Base-by-base conservation (phyloP, 2,888 invertebrate species). In the Dichetophora obliterata region DNA sequence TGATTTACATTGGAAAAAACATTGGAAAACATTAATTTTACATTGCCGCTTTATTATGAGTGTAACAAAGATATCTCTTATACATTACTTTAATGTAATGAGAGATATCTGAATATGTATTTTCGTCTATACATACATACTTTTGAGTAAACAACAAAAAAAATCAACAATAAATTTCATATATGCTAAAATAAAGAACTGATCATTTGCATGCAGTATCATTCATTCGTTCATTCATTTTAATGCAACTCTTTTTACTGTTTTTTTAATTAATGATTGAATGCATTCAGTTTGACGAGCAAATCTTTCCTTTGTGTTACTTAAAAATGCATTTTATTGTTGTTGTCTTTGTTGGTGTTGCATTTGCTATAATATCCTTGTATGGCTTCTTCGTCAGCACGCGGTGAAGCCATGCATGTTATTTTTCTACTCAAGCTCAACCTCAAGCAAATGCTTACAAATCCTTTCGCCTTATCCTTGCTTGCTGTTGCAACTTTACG, bases 401-500 rank as follows among this genome's bases (percentile, higher is more conserved):
- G 61, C 50, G 63, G 34, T 31, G 71, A 72, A 59, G 48, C 63
- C 73, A 11, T 57, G 43, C 43, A 43, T 43, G 43, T 11, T 1
- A 43, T 57, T 68, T 43, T 59, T 59, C 57, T 71, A 9, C 73
- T 19, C 59, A 48, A 59, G 65, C 73, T 19, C 27, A 31, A 37
- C n/a, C 63, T 37, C 61, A 72, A 19, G 61, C 48, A 59, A 48
- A 48, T 59, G 72, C 72, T 27, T 6, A 22, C 54, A 57, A 9
- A 72, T 72, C 72, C 48, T 72, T n/a, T 59, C 43, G 61, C 48
- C 48, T 59, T 54, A 57, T 61, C 72, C 72, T 22, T 16, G 54
- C 37, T 34, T 19, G 68, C 68, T 31, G 50, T 31, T 73, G 73
- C 65, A 52, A 73, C 65, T 65, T 52, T 19, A 73, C 63, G 50